Conservation (phyloP, 2,113 vertebrate genomes). For the Anhinga rufa region DNA sequence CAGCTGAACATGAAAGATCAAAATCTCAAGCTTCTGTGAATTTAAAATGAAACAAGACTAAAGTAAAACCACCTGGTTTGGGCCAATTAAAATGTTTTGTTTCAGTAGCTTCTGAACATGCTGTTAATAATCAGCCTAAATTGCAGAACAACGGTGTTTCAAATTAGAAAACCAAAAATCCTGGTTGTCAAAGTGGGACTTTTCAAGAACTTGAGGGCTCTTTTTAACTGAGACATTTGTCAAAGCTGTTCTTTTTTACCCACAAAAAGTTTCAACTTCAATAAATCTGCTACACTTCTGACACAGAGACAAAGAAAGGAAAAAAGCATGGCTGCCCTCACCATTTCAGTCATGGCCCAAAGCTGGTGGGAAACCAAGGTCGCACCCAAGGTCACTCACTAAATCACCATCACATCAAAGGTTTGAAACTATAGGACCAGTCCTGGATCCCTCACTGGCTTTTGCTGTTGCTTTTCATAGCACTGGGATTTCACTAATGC, state of each 20-base stretch:
- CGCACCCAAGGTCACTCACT: neutral
- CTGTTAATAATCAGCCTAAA: constrained; percentile 29
- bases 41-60: neutral
- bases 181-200: neutral
- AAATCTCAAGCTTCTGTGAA: neutral
- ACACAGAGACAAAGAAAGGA: neutral
- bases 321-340: neutral
- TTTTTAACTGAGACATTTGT: neutral
- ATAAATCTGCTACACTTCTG: neutral
- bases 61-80: neutral
- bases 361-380: neutral
- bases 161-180: constrained; percentile 3
- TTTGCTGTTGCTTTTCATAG: neutral
- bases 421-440: neutral
- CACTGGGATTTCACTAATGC: neutral
- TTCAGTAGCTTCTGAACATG: neutral
- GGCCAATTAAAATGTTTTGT: constrained; percentile 53
- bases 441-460: neutral
- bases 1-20: neutral
- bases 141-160: neutral
- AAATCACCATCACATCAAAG: neutral
- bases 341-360: neutral
- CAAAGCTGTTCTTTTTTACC: neutral
- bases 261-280: neutral
- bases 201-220: neutral